Evolutionary conservation across 1,140 invertebrate species (phyloP).

Genomic region (Bombus soroeensis): DNA sequence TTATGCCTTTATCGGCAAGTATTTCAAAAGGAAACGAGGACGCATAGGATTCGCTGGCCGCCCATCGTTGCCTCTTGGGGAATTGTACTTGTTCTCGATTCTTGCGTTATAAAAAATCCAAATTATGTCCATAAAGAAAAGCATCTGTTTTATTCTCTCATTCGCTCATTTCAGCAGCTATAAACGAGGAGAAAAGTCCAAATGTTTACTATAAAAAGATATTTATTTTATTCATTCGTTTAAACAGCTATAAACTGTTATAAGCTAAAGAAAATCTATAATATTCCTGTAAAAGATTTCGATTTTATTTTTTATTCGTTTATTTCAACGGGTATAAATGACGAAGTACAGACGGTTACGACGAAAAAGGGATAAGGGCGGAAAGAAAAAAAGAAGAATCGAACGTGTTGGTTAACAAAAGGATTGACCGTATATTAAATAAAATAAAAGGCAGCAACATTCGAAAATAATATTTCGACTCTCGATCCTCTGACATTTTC

Average conservation of each 20-base stretch:
- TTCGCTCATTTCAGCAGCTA: no score
- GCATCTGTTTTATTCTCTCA: no score
- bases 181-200: no score
- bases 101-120: not conserved
- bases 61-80: not conserved
- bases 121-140: not conserved
- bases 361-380: no score
- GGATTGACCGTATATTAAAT: no score
- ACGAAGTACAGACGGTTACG: not conserved
- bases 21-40: constrained; percentile 3
- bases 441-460: no score
- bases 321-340: not conserved
- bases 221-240: no score
- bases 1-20: not conserved
- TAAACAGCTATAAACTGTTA: no score
- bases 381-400: not conserved
- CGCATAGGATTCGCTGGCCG: not conserved
- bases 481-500: not conserved
- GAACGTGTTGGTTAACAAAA: not conserved
- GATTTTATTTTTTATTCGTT: not conserved
- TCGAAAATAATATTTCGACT: not conserved
- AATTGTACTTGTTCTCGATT: not conserved
- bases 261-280: no score
- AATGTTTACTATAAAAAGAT: no score
- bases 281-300: no score